These are phyloP conservation scores for Rhingia rostrata DNA, from an alignment of 2,888 invertebrate species.

Conservation along the genomic window DNA sequence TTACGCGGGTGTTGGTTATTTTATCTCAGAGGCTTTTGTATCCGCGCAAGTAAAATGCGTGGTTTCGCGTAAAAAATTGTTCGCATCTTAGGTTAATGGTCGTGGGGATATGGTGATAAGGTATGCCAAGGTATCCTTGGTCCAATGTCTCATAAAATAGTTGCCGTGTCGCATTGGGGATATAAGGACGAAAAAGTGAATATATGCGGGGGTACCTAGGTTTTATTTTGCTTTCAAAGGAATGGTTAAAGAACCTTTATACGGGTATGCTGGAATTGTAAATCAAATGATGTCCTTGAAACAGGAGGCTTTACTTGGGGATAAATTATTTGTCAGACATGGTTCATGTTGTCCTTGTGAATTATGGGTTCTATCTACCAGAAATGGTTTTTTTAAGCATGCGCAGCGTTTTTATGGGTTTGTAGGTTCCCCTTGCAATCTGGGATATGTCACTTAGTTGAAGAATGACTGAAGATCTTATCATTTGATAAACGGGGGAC, in stretches of 20 bases:
- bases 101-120: constrained; percentile 41
- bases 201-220: not conserved
- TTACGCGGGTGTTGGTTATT: constrained; percentile 1
- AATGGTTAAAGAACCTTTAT: constrained; percentile 8
- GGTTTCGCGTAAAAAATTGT: constrained; percentile 36
- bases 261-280: constrained; percentile 22
- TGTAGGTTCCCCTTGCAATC: too few relatives aligned
- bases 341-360: not conserved
- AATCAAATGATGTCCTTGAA: constrained; percentile 30
- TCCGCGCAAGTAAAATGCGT: constrained; percentile 16
- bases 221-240: not conserved
- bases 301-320: not conserved
- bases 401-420: too few relatives aligned
- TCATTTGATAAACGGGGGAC: too few relatives aligned
- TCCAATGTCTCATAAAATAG: constrained; percentile 53
- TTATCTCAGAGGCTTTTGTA: constrained; percentile 38
- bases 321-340: constrained; percentile 26
- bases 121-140: constrained; percentile 16
- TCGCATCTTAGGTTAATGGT: constrained; percentile 50
- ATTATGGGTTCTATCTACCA: not conserved
- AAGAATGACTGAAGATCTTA: too few relatives aligned
- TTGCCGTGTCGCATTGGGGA: constrained; percentile 14
- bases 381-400: too few relatives aligned
- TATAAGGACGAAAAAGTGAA: not conserved
- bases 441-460: too few relatives aligned